Conservation (phyloP, 2,113 vertebrate genomes). For the Gnathonemus echidnorhynchus region DNA sequence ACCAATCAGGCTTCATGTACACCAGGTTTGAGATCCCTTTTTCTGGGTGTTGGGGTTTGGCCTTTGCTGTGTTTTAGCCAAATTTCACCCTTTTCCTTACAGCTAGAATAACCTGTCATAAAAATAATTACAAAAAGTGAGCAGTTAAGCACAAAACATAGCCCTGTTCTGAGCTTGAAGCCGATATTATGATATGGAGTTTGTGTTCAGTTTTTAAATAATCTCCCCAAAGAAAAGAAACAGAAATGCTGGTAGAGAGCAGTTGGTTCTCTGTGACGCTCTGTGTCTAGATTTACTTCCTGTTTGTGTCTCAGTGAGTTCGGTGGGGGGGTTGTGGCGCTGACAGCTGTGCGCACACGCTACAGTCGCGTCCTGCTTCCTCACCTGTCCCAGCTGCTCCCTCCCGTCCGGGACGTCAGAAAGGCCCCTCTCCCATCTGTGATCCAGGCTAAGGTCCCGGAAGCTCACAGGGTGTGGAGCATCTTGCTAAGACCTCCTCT, state of each 20-base stretch:
- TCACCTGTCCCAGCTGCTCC: neutral
- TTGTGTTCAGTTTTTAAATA: neutral
- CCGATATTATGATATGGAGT: neutral
- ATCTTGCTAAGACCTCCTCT: neutral
- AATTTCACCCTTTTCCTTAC: neutral
- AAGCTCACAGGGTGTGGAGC: neutral
- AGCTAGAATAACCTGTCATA: neutral
- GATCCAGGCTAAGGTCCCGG: neutral
- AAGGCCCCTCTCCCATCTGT: neutral
- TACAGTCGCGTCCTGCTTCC: neutral
- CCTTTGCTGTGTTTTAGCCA: neutral
- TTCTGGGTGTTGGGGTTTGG: neutral
- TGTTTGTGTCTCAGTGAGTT: neutral
- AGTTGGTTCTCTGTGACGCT: neutral
- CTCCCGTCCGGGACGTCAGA: neutral
- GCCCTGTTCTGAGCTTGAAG: neutral
- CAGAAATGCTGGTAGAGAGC: neutral
- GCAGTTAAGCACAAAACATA: neutral
- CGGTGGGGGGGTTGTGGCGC: neutral
- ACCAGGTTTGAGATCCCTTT: neutral
- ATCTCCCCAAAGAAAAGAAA: neutral
- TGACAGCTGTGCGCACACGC: neutral
- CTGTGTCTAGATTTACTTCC: neutral
- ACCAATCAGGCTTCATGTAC: neutral
- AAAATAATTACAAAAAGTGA: neutral